Percentiles rank a stretch among this genome's conserved stretches.
These are phyloP conservation scores for Lasioglossum baleicum DNA, from an alignment of 1,140 invertebrate species.

Conservation along the genomic window DNA sequence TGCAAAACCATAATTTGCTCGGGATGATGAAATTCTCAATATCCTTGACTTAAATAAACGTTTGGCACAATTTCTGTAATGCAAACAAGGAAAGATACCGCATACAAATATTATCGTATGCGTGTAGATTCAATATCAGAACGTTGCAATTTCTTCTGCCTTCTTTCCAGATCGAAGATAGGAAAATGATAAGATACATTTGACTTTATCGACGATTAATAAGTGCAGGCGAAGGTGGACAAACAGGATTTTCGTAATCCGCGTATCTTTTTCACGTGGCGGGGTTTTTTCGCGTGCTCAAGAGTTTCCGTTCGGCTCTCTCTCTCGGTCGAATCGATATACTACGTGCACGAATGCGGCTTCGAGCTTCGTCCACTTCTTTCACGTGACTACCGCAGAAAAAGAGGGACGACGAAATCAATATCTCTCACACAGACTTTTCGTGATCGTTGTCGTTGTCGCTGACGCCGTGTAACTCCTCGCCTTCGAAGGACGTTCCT, in stretches of 20 bases:
- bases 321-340: slow-evolving; percentile 63
- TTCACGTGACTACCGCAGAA: slow-evolving; percentile 67
- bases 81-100: too few relatives aligned
- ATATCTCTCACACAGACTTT: slow-evolving; percentile 65
- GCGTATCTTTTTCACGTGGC: slow-evolving; percentile 36
- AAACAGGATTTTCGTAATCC: slow-evolving; percentile 6
- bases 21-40: too few relatives aligned
- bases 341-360: slow-evolving; percentile 67
- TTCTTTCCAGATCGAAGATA: too few relatives aligned
- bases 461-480: slow-evolving; percentile 15
- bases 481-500: slow-evolving; percentile 37
- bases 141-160: too few relatives aligned
- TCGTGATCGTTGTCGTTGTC: slow-evolving; percentile 54
- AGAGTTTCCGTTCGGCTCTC: slow-evolving; percentile 44
- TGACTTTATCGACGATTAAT: slow-evolving; percentile 29
- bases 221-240: background rate
- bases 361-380: slow-evolving; percentile 67
- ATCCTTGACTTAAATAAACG: too few relatives aligned
- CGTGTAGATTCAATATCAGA: too few relatives aligned
- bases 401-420: slow-evolving; percentile 65
- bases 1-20: too few relatives aligned
- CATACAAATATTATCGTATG: too few relatives aligned
- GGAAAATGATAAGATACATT: background rate
- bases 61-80: too few relatives aligned
- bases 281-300: slow-evolving; percentile 47